These are phyloP conservation scores for Taxidea taxus DNA, from an alignment of 2,113 vertebrate genomes.

Conservation along the genomic window DNA sequence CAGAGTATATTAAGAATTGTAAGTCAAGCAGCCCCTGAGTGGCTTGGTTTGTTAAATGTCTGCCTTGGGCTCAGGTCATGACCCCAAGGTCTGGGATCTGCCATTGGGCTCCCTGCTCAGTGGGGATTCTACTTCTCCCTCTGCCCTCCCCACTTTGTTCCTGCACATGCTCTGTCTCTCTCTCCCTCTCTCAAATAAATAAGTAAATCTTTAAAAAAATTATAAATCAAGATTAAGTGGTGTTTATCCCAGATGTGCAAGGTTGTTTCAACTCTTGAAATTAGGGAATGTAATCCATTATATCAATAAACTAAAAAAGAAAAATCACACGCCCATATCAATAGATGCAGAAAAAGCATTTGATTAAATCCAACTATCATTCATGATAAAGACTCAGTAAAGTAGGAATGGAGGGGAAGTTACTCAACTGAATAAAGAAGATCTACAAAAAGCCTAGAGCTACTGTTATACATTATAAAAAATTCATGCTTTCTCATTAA, in stretches of 20 bases:
- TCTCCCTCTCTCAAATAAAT: too few relatives aligned
- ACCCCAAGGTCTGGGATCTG: too few relatives aligned
- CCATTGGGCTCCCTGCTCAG: too few relatives aligned
- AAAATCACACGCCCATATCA: neutral
- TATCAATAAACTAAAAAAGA: neutral
- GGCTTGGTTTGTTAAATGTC: too few relatives aligned
- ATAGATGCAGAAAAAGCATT: neutral
- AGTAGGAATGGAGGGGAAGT: neutral
- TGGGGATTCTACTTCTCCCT: too few relatives aligned
- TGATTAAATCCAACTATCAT: neutral
- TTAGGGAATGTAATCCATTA: neutral
- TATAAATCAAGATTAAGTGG: neutral
- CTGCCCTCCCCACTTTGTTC: too few relatives aligned
- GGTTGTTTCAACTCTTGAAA: neutral
- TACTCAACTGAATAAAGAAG: neutral
- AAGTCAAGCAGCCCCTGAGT: rapidly evolving
- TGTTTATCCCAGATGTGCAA: neutral
- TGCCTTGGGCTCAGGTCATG: too few relatives aligned
- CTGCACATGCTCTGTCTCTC: too few relatives aligned
- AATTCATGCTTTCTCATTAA: neutral
- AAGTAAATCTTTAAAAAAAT: too few relatives aligned
- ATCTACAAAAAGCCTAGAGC: neutral
- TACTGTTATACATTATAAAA: neutral
- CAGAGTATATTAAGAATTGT: neutral
- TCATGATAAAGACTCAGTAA: neutral